These are phyloP conservation scores for Dermolepida albohirtum DNA, from an alignment of 2,888 invertebrate species.

Conservation along the genomic window DNA sequence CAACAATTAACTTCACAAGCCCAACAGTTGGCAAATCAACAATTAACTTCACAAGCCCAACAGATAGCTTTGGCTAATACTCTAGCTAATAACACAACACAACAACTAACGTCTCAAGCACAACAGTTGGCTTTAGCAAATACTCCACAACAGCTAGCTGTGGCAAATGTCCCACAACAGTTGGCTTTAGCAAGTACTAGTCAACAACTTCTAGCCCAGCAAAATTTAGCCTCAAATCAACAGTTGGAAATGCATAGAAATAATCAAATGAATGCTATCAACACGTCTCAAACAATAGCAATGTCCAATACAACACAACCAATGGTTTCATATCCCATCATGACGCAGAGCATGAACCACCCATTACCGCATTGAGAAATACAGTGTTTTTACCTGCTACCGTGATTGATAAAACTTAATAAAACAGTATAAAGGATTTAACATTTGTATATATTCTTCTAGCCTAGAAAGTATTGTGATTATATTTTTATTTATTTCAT, in stretches of 20 bases:
- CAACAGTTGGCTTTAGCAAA: slow-evolving; percentile 60
- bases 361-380: slow-evolving; percentile 50
- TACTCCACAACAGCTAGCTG: slow-evolving; percentile 57
- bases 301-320: slow-evolving; percentile 73
- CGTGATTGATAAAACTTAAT: neutral
- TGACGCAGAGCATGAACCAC: slow-evolving; percentile 70
- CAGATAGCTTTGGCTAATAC: slow-evolving; percentile 52
- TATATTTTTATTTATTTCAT: slow-evolving; percentile 25
- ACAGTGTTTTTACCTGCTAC: slow-evolving; percentile 18
- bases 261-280: slow-evolving; percentile 63
- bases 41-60: slow-evolving; percentile 52
- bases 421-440: slow-evolving; percentile 1
- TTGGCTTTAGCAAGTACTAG: slow-evolving; percentile 56
- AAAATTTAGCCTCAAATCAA: slow-evolving; percentile 57
- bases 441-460: slow-evolving; percentile 26
- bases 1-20: slow-evolving; percentile 48
- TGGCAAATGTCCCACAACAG: slow-evolving; percentile 58
- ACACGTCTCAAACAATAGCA: slow-evolving; percentile 68
- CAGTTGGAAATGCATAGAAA: slow-evolving; percentile 60
- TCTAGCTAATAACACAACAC: slow-evolving; percentile 53
- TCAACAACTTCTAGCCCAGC: slow-evolving; percentile 59
- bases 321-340: slow-evolving; percentile 75
- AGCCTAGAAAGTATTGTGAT: slow-evolving; percentile 34
- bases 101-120: slow-evolving; percentile 53
- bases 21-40: slow-evolving; percentile 51